phyloP scores from a whole-genome alignment of 1,140 invertebrate species.

The Bombus affinis region DNA sequence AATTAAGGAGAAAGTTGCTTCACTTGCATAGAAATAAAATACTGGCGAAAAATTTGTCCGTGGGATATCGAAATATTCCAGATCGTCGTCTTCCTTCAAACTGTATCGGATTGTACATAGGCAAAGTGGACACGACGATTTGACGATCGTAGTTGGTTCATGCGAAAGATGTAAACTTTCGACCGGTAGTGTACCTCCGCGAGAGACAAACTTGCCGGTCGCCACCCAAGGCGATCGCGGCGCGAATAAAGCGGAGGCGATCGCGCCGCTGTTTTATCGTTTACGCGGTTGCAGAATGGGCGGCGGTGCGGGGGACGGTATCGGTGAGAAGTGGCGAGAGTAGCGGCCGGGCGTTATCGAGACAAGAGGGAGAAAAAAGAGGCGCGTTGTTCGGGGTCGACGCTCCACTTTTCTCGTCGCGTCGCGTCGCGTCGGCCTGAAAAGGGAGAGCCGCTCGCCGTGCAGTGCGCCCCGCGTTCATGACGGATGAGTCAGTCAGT shows the following conservation, averaged over 20 bases:
- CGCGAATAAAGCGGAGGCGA: constrained; percentile 8
- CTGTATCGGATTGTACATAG: too few relatives aligned
- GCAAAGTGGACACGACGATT: too few relatives aligned
- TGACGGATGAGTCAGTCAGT: constrained; percentile 71
- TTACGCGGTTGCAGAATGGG: constrained; percentile 57
- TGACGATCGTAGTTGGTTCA: too few relatives aligned
- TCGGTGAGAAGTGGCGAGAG: constrained; percentile 47
- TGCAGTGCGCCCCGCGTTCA: constrained; percentile 59
- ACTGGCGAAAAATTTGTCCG: too few relatives aligned
- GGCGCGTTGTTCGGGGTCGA: constrained; percentile 63
- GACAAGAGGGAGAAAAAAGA: constrained; percentile 12
- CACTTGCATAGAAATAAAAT: too few relatives aligned
- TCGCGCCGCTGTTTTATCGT: constrained; percentile 40
- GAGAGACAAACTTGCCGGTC: not conserved
- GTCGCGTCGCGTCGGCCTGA: constrained; percentile 5
- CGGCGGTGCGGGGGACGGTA: not conserved
- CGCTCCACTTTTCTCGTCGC: constrained; percentile 69
- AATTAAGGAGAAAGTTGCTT: too few relatives aligned
- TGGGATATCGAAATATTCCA: too few relatives aligned
- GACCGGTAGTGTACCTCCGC: not conserved
- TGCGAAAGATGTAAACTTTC: too few relatives aligned
- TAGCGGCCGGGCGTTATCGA: constrained; percentile 21
- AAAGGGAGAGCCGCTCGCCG: constrained; percentile 45
- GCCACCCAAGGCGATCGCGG: constrained; percentile 18
- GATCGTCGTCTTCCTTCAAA: accelerated